phyloP scores from a whole-genome alignment of 2,888 invertebrate species.

The Atethmia centrago region DNA sequence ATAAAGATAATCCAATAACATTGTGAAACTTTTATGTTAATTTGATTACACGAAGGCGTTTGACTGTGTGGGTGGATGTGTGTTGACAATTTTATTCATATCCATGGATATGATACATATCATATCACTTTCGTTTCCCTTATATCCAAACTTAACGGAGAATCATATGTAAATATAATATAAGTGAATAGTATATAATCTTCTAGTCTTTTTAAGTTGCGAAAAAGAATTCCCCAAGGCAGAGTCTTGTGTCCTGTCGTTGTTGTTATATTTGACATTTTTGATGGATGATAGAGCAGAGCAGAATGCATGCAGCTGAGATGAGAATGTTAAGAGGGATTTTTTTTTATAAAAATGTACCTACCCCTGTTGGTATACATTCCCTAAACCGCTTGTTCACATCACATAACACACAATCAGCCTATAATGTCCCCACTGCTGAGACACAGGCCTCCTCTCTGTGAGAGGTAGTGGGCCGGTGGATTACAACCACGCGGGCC shows the following conservation, averaged over 20 bases:
- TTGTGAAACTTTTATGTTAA: neutral
- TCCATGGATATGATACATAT: no score
- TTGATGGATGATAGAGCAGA: neutral
- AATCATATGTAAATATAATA: neutral
- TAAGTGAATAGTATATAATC: neutral
- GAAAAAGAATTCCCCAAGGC: conserved; percentile 3
- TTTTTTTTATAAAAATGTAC: no score
- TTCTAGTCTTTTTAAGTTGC: no score
- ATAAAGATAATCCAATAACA: neutral
- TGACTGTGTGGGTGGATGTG: neutral
- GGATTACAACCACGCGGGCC: no score
- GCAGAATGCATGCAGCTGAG: neutral
- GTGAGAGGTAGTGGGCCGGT: no score
- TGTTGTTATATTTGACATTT: neutral
- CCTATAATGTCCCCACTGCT: no score
- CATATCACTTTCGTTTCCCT: neutral
- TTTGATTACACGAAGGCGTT: neutral
- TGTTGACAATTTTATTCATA: neutral
- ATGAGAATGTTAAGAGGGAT: neutral
- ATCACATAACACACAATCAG: no score
- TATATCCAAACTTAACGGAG: neutral
- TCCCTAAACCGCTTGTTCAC: no score
- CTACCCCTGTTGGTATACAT: no score
- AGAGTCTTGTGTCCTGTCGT: neutral
- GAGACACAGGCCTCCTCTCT: no score